These are phyloP conservation scores for Molorchus minor DNA, from an alignment of 2,888 invertebrate species.

Conservation along the genomic window DNA sequence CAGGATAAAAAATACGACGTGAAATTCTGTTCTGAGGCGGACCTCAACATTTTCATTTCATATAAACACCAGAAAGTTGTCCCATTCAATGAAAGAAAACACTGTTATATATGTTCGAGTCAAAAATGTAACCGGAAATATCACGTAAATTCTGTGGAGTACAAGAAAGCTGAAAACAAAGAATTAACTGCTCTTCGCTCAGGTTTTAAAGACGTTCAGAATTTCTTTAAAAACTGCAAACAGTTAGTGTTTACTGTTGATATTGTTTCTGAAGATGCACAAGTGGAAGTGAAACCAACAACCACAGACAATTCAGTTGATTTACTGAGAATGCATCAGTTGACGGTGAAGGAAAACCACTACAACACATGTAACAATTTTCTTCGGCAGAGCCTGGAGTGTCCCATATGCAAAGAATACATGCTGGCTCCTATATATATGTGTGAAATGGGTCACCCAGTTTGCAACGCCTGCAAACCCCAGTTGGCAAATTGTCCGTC, in stretches of 20 bases:
- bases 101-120: conserved; percentile 3
- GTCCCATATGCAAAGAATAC: conserved; percentile 15
- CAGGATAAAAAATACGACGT: neutral
- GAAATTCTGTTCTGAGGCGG: neutral
- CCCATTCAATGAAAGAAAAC: neutral
- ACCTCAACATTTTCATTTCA: neutral
- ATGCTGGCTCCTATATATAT: conserved; percentile 40
- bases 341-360: neutral
- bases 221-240: neutral
- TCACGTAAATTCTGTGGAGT: neutral
- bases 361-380: neutral
- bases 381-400: conserved; percentile 7
- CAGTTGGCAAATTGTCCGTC: conserved; percentile 39
- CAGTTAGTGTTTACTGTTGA: neutral
- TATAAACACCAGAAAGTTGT: neutral
- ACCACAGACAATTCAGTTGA: neutral
- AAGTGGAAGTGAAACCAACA: neutral
- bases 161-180: neutral
- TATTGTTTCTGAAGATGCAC: neutral
- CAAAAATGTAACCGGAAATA: neutral
- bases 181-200: too few species aligned
- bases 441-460: conserved; percentile 48
- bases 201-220: too few species aligned
- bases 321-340: neutral
- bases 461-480: conserved; percentile 44